Evolutionary conservation across 92 coral and sea anemone species (phyloP).

Genomic region (Montipora capitata): DNA sequence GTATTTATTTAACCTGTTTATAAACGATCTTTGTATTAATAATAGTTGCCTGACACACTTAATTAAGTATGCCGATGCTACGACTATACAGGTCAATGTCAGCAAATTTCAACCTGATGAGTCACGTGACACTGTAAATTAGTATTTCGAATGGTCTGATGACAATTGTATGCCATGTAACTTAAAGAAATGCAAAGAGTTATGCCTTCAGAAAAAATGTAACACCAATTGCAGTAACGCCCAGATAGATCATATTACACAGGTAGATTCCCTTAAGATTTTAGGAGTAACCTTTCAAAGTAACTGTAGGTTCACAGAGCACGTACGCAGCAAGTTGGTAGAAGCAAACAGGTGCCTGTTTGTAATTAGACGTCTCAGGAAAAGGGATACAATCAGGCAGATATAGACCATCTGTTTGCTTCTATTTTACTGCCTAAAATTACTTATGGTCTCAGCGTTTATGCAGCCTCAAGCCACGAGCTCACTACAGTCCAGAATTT

Average conservation of each 20-base stretch:
- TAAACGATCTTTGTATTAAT: not conserved
- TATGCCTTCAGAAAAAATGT: too few relatives aligned
- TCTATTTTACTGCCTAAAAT: too few relatives aligned
- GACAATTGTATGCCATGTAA: too few relatives aligned
- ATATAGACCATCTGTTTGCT: not conserved
- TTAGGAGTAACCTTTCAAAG: not conserved
- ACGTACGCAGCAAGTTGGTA: not conserved
- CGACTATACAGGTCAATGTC: too few relatives aligned
- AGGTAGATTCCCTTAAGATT: not conserved
- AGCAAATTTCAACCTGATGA: too few relatives aligned
- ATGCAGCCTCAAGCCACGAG: too few relatives aligned
- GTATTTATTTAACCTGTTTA: not conserved
- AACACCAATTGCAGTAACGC: too few relatives aligned
- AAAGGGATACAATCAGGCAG: conserved; percentile 33
- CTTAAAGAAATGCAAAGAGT: too few relatives aligned
- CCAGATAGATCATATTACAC: not conserved
- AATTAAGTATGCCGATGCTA: not conserved
- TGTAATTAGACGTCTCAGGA: conserved; percentile 17
- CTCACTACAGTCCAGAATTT: too few relatives aligned
- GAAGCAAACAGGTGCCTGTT: conserved; percentile 30
- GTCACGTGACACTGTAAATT: too few relatives aligned
- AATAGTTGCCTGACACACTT: not conserved
- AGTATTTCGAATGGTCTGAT: too few relatives aligned
- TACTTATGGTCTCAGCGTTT: too few relatives aligned
- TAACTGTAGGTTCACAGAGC: conserved; percentile 1